phyloP scores from a whole-genome alignment of 1,140 invertebrate species.

The Calliphora vicina region DNA sequence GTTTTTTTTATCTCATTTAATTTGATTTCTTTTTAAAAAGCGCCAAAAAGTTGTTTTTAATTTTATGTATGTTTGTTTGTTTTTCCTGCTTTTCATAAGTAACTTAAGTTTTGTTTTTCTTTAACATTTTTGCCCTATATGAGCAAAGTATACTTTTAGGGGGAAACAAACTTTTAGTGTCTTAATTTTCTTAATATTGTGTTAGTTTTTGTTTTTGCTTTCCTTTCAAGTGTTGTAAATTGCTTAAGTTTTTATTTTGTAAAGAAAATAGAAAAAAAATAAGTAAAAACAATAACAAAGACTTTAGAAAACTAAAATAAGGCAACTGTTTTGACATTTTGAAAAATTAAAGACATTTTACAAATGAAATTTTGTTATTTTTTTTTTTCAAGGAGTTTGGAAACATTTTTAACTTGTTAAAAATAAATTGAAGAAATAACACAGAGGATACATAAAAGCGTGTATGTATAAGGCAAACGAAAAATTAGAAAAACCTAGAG shows the following conservation, averaged over 20 bases:
- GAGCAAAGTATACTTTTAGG: neutral
- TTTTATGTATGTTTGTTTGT: neutral
- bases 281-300: too few relatives aligned
- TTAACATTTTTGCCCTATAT: neutral
- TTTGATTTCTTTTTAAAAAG: neutral
- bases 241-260: neutral
- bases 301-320: neutral
- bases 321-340: conserved; percentile 3
- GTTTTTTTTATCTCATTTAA: neutral
- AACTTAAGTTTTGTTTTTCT: neutral
- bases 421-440: too few relatives aligned
- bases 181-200: conserved; percentile 10
- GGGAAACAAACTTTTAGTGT: neutral
- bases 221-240: neutral
- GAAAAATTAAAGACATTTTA: conserved; percentile 14
- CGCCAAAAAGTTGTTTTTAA: conserved; percentile 1
- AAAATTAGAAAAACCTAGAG: too few relatives aligned
- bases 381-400: neutral
- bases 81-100: neutral
- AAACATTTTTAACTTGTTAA: neutral
- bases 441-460: too few relatives aligned
- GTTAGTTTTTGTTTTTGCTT: neutral
- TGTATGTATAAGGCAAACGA: too few relatives aligned
- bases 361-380: neutral
- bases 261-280: neutral